phyloP scores from a whole-genome alignment of 2,113 vertebrate species.

The Embiotoca jacksoni region DNA sequence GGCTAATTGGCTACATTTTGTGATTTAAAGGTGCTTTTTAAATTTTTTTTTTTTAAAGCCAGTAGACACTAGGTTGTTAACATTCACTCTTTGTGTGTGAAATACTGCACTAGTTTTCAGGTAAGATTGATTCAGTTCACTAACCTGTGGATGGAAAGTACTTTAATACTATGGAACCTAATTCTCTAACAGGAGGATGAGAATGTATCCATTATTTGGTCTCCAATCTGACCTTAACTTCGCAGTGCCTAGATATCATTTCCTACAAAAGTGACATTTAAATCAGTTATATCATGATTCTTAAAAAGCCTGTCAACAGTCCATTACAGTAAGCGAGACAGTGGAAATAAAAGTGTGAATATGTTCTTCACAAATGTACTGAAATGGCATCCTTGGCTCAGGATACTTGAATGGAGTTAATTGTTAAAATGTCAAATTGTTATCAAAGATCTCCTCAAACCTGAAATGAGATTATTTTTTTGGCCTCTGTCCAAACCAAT shows the following conservation, averaged over 20 bases:
- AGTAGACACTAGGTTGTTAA: background rate
- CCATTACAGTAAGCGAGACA: background rate
- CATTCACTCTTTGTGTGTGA: background rate
- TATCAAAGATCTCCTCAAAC: conserved; percentile 8
- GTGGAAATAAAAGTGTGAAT: background rate
- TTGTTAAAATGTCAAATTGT: background rate
- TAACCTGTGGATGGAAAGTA: background rate
- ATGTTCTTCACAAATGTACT: background rate
- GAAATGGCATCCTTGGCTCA: background rate
- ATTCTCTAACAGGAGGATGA: background rate
- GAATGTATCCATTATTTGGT: background rate
- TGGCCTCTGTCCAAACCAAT: background rate
- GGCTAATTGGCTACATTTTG: background rate
- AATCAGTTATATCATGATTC: background rate
- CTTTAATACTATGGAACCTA: background rate
- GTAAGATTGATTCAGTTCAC: background rate
- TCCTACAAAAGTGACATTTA: background rate
- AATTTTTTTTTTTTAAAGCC: background rate
- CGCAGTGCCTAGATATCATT: background rate
- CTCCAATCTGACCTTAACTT: background rate
- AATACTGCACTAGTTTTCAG: background rate
- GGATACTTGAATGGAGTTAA: background rate
- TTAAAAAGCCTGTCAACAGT: background rate
- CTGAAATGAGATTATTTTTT: background rate
- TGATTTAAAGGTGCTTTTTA: background rate